phyloP scores from a whole-genome alignment of 1,140 invertebrate species.

The Eciton burchellii region DNA sequence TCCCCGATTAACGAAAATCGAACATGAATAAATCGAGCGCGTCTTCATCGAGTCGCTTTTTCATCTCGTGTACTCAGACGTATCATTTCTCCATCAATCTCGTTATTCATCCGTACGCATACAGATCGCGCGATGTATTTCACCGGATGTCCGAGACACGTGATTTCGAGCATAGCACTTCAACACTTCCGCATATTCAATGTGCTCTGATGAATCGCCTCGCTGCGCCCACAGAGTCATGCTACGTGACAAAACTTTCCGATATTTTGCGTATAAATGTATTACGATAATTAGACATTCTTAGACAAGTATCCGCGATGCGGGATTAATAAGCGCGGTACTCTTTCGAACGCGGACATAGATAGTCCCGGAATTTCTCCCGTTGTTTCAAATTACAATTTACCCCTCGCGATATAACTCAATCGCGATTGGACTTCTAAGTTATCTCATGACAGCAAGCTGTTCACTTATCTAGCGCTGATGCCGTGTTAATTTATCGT shows the following conservation, averaged over 20 bases:
- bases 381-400: not conserved
- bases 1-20: not conserved
- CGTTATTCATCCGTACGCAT: slow-evolving; percentile 59
- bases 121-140: slow-evolving; percentile 39
- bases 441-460: too few species aligned
- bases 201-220: slow-evolving; percentile 41
- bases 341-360: not conserved
- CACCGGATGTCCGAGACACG: slow-evolving; percentile 25
- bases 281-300: slow-evolving; percentile 39
- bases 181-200: slow-evolving; percentile 38
- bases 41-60: not conserved
- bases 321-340: not conserved
- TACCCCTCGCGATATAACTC: too few species aligned
- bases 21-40: too few species aligned
- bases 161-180: slow-evolving; percentile 31
- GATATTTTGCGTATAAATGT: slow-evolving; percentile 11
- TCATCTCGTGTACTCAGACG: not conserved
- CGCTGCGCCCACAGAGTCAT: slow-evolving; percentile 1
- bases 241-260: slow-evolving; percentile 50
- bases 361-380: not conserved
- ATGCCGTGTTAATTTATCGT: not conserved
- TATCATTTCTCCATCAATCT: slow-evolving; percentile 6
- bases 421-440: too few species aligned
- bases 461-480: too few species aligned
- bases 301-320: not conserved